A percentile compares a stretch with the other conserved stretches of the same genome.
Evolutionary conservation across 2,113 vertebrate genomes (phyloP).

Genomic region (Pitta sordida): DNA sequence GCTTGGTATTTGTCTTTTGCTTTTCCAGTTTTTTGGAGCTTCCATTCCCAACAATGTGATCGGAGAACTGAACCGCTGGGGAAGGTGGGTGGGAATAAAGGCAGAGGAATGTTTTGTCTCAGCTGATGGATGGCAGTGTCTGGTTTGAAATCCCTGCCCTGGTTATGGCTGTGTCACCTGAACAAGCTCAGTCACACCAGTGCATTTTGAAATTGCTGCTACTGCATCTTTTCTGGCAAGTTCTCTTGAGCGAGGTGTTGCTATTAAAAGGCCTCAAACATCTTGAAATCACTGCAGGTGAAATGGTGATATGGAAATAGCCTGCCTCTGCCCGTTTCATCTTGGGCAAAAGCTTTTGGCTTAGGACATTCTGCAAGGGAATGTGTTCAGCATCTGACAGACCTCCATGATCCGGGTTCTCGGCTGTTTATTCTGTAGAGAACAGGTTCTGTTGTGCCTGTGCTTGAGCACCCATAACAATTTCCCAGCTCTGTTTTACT

Average conservation of each 20-base stretch:
- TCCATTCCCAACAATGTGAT: not conserved
- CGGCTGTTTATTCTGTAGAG: not conserved
- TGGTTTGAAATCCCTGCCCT: not conserved
- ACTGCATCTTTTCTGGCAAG: not conserved
- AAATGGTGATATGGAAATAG: not conserved
- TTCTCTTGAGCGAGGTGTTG: not conserved
- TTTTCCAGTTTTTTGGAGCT: not conserved
- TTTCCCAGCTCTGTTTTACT: not conserved
- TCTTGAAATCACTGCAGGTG: not conserved
- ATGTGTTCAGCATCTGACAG: not conserved
- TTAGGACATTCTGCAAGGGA: not conserved
- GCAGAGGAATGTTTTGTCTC: not conserved
- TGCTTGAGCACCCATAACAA: rapidly evolving
- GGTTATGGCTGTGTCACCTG: not conserved
- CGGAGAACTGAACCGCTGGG: not conserved
- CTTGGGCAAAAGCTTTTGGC: not conserved
- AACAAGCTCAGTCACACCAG: not conserved
- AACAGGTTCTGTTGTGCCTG: not conserved
- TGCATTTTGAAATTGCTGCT: not conserved
- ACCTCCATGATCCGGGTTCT: not conserved
- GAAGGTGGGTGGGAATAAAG: not conserved
- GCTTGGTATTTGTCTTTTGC: not conserved
- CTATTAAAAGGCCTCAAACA: not conserved
- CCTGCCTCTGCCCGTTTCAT: not conserved
- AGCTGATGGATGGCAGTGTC: not conserved